These are phyloP conservation scores for Rugalucina vietnamica DNA, from an alignment of 2,888 invertebrate species.

Conservation along the genomic window DNA sequence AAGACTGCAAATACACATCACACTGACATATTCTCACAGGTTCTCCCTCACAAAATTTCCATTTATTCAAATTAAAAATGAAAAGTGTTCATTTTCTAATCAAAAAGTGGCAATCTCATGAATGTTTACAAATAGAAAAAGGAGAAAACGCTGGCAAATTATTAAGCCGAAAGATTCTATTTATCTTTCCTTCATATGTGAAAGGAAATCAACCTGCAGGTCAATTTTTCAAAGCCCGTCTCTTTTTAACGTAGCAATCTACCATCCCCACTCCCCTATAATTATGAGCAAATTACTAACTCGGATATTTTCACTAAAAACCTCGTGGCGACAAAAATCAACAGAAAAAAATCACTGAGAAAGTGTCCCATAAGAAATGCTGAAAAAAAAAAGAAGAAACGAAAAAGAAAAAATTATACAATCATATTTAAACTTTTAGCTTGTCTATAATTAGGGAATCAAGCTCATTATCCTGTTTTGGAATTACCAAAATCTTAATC, in stretches of 20 bases:
- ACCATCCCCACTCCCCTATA: conserved; percentile 48
- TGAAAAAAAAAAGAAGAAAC: conserved; percentile 37
- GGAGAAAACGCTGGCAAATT: conserved; percentile 50
- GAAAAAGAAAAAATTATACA: conserved; percentile 65
- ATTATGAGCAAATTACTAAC: conserved; percentile 64
- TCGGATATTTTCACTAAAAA: conserved; percentile 41
- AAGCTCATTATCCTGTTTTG: too few species aligned
- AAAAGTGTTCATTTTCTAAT: conserved; percentile 47
- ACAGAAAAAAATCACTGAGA: conserved; percentile 50
- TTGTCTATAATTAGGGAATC: too few species aligned
- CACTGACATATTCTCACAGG: conserved; percentile 27
- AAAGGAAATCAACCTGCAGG: conserved; percentile 62
- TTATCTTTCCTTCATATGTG: conserved; percentile 59
- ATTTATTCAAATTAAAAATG: conserved; percentile 41
- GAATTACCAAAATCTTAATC: too few species aligned
- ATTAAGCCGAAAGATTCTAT: conserved; percentile 40
- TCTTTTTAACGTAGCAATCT: conserved; percentile 49
- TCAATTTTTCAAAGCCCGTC: conserved; percentile 54
- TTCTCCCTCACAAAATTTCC: conserved; percentile 25
- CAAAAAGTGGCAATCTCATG: conserved; percentile 36
- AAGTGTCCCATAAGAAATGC: conserved; percentile 33
- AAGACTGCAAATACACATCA: too few species aligned
- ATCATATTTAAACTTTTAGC: too few species aligned
- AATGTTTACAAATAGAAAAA: conserved; percentile 49
- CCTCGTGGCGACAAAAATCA: conserved; percentile 45